Percentiles rank a stretch among this genome's conserved stretches.
These are phyloP conservation scores for Ecdyonurus torrentis DNA, from an alignment of 2,888 invertebrate species.

Conservation along the genomic window DNA sequence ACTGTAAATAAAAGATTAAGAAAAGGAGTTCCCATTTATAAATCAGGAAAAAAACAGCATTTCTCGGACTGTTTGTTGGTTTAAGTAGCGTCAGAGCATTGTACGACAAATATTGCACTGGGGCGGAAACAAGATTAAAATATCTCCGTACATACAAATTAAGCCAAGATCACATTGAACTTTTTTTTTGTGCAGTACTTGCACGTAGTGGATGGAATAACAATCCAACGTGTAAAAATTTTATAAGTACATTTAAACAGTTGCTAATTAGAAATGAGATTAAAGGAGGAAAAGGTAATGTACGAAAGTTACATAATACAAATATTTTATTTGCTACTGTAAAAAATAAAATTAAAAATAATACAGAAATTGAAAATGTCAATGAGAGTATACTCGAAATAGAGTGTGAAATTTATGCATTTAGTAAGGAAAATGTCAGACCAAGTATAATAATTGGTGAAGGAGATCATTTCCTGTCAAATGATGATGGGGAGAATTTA, in stretches of 20 bases:
- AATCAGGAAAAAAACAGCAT: conserved; percentile 8
- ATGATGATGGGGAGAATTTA: no score
- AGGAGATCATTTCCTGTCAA: no score
- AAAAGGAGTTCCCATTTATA: no score
- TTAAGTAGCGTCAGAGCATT: conserved; percentile 6
- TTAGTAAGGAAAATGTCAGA: no score
- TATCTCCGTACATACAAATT: conserved; percentile 12
- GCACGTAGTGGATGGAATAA: conserved; percentile 12
- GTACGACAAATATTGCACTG: background rate
- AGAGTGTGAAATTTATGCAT: no score
- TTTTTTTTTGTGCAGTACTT: conserved; percentile 11
- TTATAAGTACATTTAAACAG: conserved; percentile 7
- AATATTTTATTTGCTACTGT: conserved; percentile 3
- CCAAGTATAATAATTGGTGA: no score
- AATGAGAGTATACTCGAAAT: no score
- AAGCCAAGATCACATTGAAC: conserved; percentile 14
- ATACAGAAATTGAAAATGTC: no score
- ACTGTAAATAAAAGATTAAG: no score
- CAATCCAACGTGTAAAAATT: conserved; percentile 11
- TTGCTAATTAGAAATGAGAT: conserved; percentile 4
- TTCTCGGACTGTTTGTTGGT: conserved; percentile 11
- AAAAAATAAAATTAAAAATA: no score
- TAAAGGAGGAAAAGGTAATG: conserved; percentile 3
- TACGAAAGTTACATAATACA: background rate
- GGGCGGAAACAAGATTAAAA: background rate